Conservation (phyloP, 2,888 invertebrate genomes). For the Limnephilus auricula region DNA sequence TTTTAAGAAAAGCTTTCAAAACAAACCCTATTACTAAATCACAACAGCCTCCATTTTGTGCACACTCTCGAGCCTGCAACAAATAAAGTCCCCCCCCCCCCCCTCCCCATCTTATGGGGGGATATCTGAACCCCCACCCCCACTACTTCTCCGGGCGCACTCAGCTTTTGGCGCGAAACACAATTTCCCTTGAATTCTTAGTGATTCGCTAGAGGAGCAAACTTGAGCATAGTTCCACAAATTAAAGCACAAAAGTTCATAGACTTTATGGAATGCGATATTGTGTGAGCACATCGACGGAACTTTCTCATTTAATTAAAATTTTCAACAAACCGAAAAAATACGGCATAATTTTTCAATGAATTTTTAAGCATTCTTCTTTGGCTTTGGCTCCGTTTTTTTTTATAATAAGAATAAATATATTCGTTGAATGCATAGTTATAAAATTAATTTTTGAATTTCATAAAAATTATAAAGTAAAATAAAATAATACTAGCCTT, state of each 20-base stretch:
- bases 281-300: conserved; percentile 28
- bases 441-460: too few species aligned
- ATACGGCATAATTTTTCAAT: background rate
- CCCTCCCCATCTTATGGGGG: background rate
- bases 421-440: background rate
- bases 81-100: background rate
- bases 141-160: background rate
- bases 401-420: background rate
- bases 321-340: background rate
- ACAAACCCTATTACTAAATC: conserved; percentile 2
- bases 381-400: background rate
- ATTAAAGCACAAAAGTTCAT: conserved; percentile 41
- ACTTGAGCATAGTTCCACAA: conserved; percentile 33
- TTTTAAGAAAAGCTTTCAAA: background rate
- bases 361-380: background rate
- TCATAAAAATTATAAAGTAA: too few species aligned
- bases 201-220: background rate
- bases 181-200: conserved; percentile 29
- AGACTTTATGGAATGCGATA: conserved; percentile 33
- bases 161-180: conserved; percentile 15
- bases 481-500: too few species aligned
- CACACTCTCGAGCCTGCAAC: background rate
- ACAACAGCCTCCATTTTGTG: background rate
- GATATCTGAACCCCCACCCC: background rate
- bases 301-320: conserved; percentile 34